Conservation (phyloP, 2,888 invertebrate genomes). For the Hypena proboscidalis region DNA sequence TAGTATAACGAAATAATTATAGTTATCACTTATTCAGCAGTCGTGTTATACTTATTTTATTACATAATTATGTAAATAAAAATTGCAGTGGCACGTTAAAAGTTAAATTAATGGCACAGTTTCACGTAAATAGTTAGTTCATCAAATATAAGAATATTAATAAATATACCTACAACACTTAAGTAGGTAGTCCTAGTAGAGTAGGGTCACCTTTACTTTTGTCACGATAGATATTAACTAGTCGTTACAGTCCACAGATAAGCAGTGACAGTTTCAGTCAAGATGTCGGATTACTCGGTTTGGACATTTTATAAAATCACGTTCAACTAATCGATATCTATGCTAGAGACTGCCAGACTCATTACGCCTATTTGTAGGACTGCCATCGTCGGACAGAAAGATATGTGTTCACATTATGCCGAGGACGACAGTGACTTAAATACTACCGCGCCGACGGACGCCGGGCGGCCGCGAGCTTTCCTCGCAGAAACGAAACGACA, state of each 20-base stretch:
- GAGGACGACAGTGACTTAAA: conserved; percentile 44
- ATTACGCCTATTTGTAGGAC: conserved; percentile 50
- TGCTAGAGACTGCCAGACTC: conserved; percentile 46
- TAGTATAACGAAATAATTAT: conserved; percentile 73
- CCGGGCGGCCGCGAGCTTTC: conserved; percentile 23
- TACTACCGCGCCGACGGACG: conserved; percentile 17
- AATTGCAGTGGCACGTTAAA: conserved; percentile 82
- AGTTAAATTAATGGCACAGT: conserved; percentile 85
- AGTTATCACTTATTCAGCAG: conserved; percentile 82
- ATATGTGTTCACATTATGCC: conserved; percentile 68
- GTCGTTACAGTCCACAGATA: conserved; percentile 29
- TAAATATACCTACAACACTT: conserved; percentile 67
- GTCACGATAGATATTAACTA: conserved; percentile 42
- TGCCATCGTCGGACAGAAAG: conserved; percentile 59
- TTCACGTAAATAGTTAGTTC: conserved; percentile 77
- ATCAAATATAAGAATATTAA: conserved; percentile 75
- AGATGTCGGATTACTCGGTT: conserved; percentile 48
- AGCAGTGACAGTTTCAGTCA: conserved; percentile 38
- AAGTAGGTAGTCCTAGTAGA: conserved; percentile 58
- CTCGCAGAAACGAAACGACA: conserved; percentile 48
- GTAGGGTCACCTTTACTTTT: conserved; percentile 54
- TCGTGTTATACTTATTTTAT: conserved; percentile 80
- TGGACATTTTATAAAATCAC: conserved; percentile 50
- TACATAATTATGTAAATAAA: conserved; percentile 66
- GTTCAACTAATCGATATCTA: conserved; percentile 54